Evolutionary conservation across 2,888 invertebrate species (phyloP).

Genomic region (Acrocyrtus sp.): DNA sequence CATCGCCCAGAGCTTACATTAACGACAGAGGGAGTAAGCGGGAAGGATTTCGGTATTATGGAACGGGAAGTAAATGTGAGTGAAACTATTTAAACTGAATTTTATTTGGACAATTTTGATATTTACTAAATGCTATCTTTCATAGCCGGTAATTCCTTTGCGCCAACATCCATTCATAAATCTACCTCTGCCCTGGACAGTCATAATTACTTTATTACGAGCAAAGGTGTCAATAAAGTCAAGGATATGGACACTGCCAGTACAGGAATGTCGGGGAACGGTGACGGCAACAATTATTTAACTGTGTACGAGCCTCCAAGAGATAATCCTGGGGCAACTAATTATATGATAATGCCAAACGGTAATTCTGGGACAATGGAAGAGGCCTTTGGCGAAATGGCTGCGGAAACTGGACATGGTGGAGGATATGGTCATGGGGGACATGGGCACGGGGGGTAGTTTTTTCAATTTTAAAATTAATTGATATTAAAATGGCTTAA

Average conservation of each 20-base stretch:
- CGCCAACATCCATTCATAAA: slow-evolving; percentile 36
- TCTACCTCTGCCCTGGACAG: slow-evolving; percentile 26
- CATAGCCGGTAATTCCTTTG: slow-evolving; percentile 37
- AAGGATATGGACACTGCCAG: slow-evolving; percentile 38
- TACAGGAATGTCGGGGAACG: slow-evolving; percentile 8
- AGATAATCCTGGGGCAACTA: neutral
- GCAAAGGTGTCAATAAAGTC: slow-evolving; percentile 2
- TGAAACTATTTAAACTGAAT: neutral
- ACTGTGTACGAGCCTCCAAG: slow-evolving; percentile 28
- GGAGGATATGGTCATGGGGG: slow-evolving; percentile 24
- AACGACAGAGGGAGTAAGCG: slow-evolving; percentile 10
- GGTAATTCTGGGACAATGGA: slow-evolving; percentile 6
- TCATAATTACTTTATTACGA: slow-evolving; percentile 33
- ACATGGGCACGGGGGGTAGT: slow-evolving; percentile 14
- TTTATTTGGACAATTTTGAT: neutral
- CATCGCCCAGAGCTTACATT: slow-evolving; percentile 1
- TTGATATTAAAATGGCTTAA: neutral
- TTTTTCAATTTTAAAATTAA: neutral
- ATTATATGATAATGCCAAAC: neutral
- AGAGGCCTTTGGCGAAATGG: slow-evolving; percentile 30
- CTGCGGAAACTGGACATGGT: slow-evolving; percentile 13
- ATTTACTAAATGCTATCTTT: no score
- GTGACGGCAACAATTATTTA: slow-evolving; percentile 18
- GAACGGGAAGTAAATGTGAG: slow-evolving; percentile 38
- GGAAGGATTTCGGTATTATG: slow-evolving; percentile 28